phyloP scores from a whole-genome alignment of 2,888 invertebrate genomes.

The Autographa pulchrina region DNA sequence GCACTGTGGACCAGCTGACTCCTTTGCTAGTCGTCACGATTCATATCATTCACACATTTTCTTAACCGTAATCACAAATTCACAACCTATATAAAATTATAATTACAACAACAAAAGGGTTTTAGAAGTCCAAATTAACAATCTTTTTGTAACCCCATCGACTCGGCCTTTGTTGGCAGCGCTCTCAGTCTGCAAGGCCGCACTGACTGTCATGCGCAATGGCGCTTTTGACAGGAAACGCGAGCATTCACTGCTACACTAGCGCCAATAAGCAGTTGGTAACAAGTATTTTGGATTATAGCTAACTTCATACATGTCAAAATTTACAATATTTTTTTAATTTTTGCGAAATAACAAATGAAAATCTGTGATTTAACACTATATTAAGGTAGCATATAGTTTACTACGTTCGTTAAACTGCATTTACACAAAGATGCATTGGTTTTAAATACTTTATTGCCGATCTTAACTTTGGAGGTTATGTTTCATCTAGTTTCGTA shows the following conservation, averaged over 20 bases:
- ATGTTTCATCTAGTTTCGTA: constrained; percentile 71
- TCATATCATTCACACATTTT: constrained; percentile 89
- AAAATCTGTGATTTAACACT: constrained; percentile 42
- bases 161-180: constrained; percentile 90
- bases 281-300: constrained; percentile 72
- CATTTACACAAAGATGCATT: constrained; percentile 16
- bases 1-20: constrained; percentile 93
- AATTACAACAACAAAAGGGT: constrained; percentile 89
- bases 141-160: constrained; percentile 89
- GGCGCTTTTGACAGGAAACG: constrained; percentile 89
- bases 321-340: constrained; percentile 65
- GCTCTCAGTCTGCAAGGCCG: constrained; percentile 90
- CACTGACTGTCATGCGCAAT: constrained; percentile 90
- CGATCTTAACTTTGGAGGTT: constrained; percentile 63
- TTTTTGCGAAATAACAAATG: constrained; percentile 53
- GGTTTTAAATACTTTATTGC: constrained; percentile 25
- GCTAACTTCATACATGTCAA: constrained; percentile 71
- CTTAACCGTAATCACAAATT: constrained; percentile 90
- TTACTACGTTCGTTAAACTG: constrained; percentile 41
- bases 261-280: constrained; percentile 84
- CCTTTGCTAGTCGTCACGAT: constrained; percentile 90
- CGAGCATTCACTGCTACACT: constrained; percentile 86
- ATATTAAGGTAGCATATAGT: constrained; percentile 14
- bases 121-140: constrained; percentile 87
- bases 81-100: constrained; percentile 90